phyloP scores from a whole-genome alignment of 1,140 invertebrate species.

The Chionoecetes opilio region DNA sequence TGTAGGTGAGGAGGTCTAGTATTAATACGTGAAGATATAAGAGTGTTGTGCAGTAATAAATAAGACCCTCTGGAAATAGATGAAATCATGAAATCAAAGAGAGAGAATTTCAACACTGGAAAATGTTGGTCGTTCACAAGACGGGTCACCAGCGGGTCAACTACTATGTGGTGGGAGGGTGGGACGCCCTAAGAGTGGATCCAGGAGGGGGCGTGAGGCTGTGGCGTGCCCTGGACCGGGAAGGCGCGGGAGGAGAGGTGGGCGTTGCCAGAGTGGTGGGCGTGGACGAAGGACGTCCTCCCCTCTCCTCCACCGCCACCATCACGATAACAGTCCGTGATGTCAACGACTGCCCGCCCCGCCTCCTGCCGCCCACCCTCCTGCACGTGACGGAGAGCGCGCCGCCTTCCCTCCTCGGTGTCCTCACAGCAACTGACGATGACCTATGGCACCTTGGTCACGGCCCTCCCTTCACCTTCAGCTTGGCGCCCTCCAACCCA shows the following conservation, averaged over 20 bases:
- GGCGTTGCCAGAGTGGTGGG: slow-evolving; percentile 56
- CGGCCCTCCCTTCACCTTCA: slow-evolving; percentile 72
- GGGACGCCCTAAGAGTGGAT: slow-evolving; percentile 44
- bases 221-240: slow-evolving; percentile 56
- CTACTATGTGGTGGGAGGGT: slow-evolving; percentile 47
- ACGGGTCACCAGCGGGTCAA: slow-evolving; percentile 10
- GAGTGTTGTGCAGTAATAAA: too few species aligned
- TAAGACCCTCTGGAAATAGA: too few species aligned
- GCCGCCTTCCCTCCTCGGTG: slow-evolving; percentile 60
- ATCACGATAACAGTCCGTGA: slow-evolving; percentile 59
- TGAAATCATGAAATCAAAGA: too few species aligned
- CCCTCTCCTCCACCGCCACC: slow-evolving; percentile 72
- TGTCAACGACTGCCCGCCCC: slow-evolving; percentile 74
- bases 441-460: slow-evolving; percentile 72
- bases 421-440: slow-evolving; percentile 73
- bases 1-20: too few species aligned
- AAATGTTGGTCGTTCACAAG: slow-evolving; percentile 36
- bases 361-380: slow-evolving; percentile 60
- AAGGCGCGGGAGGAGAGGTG: slow-evolving; percentile 37
- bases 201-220: slow-evolving; percentile 51
- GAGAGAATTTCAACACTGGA: too few species aligned
- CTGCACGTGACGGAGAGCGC: slow-evolving; percentile 68
- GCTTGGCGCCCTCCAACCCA: slow-evolving; percentile 68
- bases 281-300: slow-evolving; percentile 65
- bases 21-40: too few species aligned